Evolutionary conservation across 1,140 invertebrate genomes (phyloP).

Genomic region (Pseudachorutes palmiensis): DNA sequence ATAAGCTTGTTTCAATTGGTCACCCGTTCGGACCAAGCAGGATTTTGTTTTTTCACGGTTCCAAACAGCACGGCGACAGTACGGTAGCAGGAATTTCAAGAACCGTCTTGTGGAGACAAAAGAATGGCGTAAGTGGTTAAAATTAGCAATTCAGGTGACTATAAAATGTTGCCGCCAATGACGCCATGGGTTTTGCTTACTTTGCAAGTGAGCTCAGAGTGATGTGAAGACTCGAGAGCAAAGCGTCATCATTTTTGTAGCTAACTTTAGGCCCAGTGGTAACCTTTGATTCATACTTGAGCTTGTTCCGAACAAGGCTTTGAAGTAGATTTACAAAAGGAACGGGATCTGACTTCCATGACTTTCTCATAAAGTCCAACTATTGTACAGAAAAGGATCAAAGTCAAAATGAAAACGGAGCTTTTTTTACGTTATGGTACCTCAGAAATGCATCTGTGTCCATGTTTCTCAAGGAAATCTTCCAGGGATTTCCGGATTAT

Average conservation of each 20-base stretch:
- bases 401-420: slow-evolving; percentile 11
- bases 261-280: background rate
- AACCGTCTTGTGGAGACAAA: slow-evolving; percentile 46
- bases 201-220: background rate
- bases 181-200: too few species aligned
- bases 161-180: too few species aligned
- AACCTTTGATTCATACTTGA: slow-evolving; percentile 10
- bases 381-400: too few species aligned
- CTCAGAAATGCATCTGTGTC: slow-evolving; percentile 65
- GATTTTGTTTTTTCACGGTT: slow-evolving; percentile 61
- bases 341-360: slow-evolving; percentile 57
- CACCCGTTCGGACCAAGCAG: slow-evolving; percentile 49
- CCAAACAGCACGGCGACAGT: slow-evolving; percentile 52
- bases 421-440: slow-evolving; percentile 42
- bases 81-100: slow-evolving; percentile 51
- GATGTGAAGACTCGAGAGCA: slow-evolving; percentile 20
- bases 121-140: slow-evolving; percentile 22
- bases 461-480: slow-evolving; percentile 60
- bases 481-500: slow-evolving; percentile 43
- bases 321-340: slow-evolving; percentile 55
- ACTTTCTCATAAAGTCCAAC: slow-evolving; percentile 58
- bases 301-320: slow-evolving; percentile 41
- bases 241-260: slow-evolving; percentile 20
- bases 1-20: slow-evolving; percentile 56
- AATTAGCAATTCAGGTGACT: slow-evolving; percentile 2